Percentiles rank a stretch among this genome's conserved stretches.
These are phyloP conservation scores for Dynastes grantii DNA, from an alignment of 2,888 invertebrate species.

Conservation along the genomic window DNA sequence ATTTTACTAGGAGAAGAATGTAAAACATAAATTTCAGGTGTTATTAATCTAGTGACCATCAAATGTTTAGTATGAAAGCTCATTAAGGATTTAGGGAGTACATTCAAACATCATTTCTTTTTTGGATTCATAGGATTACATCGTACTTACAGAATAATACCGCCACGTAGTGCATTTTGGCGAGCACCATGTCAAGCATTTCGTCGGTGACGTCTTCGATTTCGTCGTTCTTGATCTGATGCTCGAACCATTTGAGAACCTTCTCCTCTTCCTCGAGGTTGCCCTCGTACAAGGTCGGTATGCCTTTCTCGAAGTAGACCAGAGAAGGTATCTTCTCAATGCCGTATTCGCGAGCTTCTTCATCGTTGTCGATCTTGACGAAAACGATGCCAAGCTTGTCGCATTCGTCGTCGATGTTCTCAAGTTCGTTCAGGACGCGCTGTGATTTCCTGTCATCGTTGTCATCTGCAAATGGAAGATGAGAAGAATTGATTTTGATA, in stretches of 20 bases:
- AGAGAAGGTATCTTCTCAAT: constrained; percentile 90
- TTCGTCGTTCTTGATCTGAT: constrained; percentile 89
- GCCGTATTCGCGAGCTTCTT: constrained; percentile 92
- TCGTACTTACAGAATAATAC: constrained; percentile 90
- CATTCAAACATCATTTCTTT: too few species aligned
- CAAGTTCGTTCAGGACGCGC: constrained; percentile 88
- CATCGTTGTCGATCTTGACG: constrained; percentile 92
- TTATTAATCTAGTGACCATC: too few species aligned
- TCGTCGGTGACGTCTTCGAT: constrained; percentile 96
- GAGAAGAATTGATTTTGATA: constrained; percentile 23
- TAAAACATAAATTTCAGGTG: too few species aligned
- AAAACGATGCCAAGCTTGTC: constrained; percentile 91
- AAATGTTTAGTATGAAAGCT: too few species aligned
- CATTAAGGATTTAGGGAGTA: too few species aligned
- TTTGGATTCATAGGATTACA: neutral
- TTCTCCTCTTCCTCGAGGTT: constrained; percentile 93
- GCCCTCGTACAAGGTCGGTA: constrained; percentile 85
- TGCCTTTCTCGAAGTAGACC: constrained; percentile 85
- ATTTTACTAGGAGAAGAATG: too few species aligned
- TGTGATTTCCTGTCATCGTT: constrained; percentile 92
- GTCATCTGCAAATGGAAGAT: constrained; percentile 77
- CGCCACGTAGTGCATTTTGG: constrained; percentile 90
- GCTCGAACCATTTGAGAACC: constrained; percentile 88
- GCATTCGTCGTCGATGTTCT: constrained; percentile 95
- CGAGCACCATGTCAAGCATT: constrained; percentile 92